Percentiles rank a stretch among this genome's conserved stretches.
Evolutionary conservation across 2,113 vertebrate species (phyloP).

Genomic region (Dicerorhinus sumatrensis): DNA sequence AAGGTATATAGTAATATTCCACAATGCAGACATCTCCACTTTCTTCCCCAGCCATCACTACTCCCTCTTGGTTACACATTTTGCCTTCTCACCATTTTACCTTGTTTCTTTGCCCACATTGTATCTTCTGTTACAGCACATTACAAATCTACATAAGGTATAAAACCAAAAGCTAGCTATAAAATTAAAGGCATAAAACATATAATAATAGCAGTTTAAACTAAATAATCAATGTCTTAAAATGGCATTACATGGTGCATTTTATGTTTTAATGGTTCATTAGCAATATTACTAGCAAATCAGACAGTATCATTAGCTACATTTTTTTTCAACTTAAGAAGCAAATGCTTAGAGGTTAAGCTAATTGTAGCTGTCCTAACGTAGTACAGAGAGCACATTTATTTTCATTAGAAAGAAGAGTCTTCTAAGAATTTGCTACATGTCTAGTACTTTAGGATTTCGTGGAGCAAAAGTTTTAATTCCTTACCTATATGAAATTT

Average conservation of each 20-base stretch:
- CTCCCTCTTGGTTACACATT: accelerated
- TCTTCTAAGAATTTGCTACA: conserved; percentile 5
- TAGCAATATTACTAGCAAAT: conserved; percentile 3
- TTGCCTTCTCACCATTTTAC: neutral
- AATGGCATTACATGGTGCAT: neutral
- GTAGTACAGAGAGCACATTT: neutral
- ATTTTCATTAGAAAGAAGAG: neutral
- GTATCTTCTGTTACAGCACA: neutral
- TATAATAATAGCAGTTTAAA: neutral
- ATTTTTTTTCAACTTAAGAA: neutral
- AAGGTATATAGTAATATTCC: neutral
- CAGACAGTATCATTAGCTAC: neutral
- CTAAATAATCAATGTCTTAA: neutral
- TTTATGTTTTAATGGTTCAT: neutral
- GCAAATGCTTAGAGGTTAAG: neutral
- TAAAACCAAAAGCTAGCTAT: neutral
- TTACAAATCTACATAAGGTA: neutral
- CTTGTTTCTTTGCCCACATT: neutral
- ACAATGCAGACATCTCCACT: too few species aligned
- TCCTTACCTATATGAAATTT: neutral
- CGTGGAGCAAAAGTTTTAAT: neutral
- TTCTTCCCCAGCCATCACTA: neutral
- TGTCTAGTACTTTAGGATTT: neutral
- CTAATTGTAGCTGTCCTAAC: neutral
- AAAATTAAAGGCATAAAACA: neutral